phyloP scores from a whole-genome alignment of 2,888 invertebrate species.

The Agriotes lineatus region DNA sequence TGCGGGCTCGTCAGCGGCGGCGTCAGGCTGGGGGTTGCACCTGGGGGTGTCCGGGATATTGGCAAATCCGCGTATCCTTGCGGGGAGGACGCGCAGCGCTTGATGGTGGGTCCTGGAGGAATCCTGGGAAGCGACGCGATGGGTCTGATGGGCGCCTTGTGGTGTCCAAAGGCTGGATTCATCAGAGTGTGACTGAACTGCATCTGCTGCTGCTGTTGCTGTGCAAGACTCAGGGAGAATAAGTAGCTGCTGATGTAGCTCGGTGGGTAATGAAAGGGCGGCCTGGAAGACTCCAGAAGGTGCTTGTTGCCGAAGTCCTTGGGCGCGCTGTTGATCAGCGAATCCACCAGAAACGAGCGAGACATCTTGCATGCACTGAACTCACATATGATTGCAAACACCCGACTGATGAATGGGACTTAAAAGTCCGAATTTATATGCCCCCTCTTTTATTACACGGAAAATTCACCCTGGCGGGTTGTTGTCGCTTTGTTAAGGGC shows the following conservation, averaged over 20 bases:
- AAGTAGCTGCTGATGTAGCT: constrained; percentile 75
- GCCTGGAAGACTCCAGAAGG: constrained; percentile 67
- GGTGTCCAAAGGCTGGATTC: constrained; percentile 64
- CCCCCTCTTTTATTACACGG: constrained; percentile 56
- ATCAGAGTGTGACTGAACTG: constrained; percentile 57
- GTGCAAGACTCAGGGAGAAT: constrained; percentile 75
- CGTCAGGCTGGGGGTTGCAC: background rate
- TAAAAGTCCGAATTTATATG: constrained; percentile 54
- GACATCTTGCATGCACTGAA: constrained; percentile 72
- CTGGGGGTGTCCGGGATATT: constrained; percentile 1
- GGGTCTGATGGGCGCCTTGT: constrained; percentile 59
- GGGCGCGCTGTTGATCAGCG: constrained; percentile 78
- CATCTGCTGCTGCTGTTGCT: constrained; percentile 63
- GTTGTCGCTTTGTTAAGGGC: constrained; percentile 58
- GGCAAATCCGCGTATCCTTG: constrained; percentile 29
- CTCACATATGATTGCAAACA: constrained; percentile 33
- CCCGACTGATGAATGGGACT: constrained; percentile 47
- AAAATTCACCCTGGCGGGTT: constrained; percentile 55
- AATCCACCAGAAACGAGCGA: constrained; percentile 85
- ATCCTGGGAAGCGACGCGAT: constrained; percentile 57
- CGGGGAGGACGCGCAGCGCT: constrained; percentile 39
- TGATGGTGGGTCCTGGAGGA: constrained; percentile 52
- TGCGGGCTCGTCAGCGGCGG: constrained; percentile 41
- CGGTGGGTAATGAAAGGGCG: constrained; percentile 74
- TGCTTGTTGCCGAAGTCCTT: constrained; percentile 65